These are phyloP conservation scores for Danio rerio DNA, from an alignment of 2,113 vertebrate genomes.

Conservation along the genomic window DNA sequence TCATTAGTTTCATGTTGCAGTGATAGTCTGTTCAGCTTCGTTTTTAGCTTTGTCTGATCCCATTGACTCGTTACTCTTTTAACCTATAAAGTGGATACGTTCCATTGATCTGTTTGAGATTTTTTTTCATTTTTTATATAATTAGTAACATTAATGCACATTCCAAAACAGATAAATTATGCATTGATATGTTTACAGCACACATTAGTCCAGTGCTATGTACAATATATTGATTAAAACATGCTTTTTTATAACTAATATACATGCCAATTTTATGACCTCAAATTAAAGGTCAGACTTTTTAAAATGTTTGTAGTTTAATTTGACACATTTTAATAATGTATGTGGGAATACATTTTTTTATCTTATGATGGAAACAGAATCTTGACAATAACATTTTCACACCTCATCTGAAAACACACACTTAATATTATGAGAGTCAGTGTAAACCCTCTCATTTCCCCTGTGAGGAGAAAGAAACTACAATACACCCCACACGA, in stretches of 20 bases:
- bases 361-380: slow-evolving; percentile 21
- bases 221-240: background rate
- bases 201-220: background rate
- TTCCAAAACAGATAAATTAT: no score
- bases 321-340: background rate
- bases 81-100: background rate
- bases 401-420: slow-evolving; percentile 22
- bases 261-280: background rate
- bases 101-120: slow-evolving; percentile 19
- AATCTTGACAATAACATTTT: slow-evolving; percentile 52
- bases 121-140: background rate
- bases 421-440: slow-evolving; percentile 37
- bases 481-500: slow-evolving; percentile 47
- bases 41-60: background rate
- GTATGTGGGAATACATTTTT: background rate
- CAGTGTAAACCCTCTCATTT: slow-evolving; percentile 34
- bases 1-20: slow-evolving; percentile 29
- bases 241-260: background rate
- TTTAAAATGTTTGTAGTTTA: no score
- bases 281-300: background rate
- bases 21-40: background rate
- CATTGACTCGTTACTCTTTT: slow-evolving; percentile 21
- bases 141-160: no score
- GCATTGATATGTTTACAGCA: no score
- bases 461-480: slow-evolving; percentile 36